Percentiles rank a stretch among this genome's conserved stretches.
phyloP scores from a whole-genome alignment of 2,113 vertebrate genomes.

The Solenodon paradoxus region DNA sequence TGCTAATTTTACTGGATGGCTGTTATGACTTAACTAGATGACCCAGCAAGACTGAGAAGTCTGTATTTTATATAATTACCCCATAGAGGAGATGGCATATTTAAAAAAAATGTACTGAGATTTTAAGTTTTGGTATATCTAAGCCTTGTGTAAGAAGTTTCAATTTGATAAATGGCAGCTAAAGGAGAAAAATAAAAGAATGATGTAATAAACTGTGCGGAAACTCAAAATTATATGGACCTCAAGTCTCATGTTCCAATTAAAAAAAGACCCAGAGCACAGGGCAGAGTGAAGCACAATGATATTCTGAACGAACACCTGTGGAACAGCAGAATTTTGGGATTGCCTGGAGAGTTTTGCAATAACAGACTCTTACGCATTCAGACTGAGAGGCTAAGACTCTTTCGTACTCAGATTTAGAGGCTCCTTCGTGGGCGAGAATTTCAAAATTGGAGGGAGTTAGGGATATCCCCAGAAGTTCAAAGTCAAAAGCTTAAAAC shows the following conservation, averaged over 20 bases:
- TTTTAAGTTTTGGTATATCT: not conserved
- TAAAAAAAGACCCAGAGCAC: not conserved
- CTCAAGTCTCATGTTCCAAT: not conserved
- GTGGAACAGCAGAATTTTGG: not conserved
- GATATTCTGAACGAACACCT: fast-evolving
- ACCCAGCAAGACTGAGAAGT: not conserved
- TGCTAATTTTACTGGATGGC: not conserved
- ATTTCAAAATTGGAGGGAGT: not conserved
- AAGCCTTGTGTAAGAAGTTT: not conserved
- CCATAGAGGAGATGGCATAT: not conserved
- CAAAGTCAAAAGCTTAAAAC: not conserved
- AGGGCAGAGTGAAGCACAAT: fast-evolving
- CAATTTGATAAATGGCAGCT: not conserved
- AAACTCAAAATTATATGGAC: not conserved
- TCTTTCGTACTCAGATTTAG: not conserved
- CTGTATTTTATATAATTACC: not conserved
- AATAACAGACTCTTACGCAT: not conserved
- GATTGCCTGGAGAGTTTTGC: not conserved
- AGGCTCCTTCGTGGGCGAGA: not conserved
- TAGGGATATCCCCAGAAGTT: not conserved
- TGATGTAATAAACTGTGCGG: not conserved
- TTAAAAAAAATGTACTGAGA: not conserved
- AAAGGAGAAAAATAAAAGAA: not conserved
- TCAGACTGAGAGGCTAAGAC: not conserved
- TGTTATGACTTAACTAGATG: not conserved